Evolutionary conservation across 2,113 vertebrate genomes (phyloP), one percentile per base, ranked within the genome.

Genomic region (Gavialis gangeticus): DNA sequence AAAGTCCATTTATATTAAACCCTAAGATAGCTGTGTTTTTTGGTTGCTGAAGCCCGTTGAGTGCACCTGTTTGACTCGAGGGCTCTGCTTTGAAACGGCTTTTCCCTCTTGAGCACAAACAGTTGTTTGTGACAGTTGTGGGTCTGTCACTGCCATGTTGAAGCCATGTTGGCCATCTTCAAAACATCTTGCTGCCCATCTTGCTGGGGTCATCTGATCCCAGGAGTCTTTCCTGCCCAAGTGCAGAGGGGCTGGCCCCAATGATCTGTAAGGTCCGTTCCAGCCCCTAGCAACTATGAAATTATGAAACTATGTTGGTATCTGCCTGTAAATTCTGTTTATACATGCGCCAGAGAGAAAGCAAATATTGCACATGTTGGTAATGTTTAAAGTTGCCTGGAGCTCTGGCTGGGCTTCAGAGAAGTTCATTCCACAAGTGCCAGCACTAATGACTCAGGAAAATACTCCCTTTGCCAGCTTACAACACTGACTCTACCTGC

Each of bases 391-490:
- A 46, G 46, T 46, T 46, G 46, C 46, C 46, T 46, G 46, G 46
- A 46, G 46, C 46, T 46, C 46, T 46, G 46, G 46, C 46, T 46
- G 46, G 7, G 46, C 28, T 67, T 55, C 0, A 0, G 66, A 93
- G 34, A 60, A 78, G 66, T 64, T 86, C 27, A n/a, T 78, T 71
- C 59, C 85, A 34, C 73, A 16, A 15, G 69, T 69, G 15, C 27
- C 30, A 18, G 21, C 9, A 19, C 25, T 80, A 7, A 62, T 7
- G n/a, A 46, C n/a, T 54, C 60, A 59, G 25, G 84, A 91, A 60
- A 92, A 81, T 87, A 87, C 21, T 67, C 77, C 81, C 76, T 93
- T 85, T 85, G 73, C 82, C 67, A 93, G 59, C 6, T 81, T 89
- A 77, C 77, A 76, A 91, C 94, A 94, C 69, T 88, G 46, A 46